Percentiles rank a stretch among this genome's conserved stretches.
These are phyloP conservation scores for Rhagonycha lutea DNA, from an alignment of 2,888 invertebrate genomes.

Conservation along the genomic window DNA sequence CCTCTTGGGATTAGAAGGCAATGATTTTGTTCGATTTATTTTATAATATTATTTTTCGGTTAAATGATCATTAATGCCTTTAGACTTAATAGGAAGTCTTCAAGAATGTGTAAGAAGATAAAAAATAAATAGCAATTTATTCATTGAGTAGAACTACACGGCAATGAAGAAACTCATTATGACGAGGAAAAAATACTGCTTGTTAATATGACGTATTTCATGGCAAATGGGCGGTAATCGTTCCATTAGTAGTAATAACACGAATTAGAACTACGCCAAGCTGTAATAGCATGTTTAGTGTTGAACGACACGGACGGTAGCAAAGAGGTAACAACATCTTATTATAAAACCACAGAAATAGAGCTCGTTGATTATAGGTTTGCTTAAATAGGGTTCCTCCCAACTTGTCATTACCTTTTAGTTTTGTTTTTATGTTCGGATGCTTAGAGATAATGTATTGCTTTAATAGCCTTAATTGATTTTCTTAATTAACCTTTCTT, in stretches of 20 bases:
- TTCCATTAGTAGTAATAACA: constrained; percentile 29
- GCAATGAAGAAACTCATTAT: not conserved
- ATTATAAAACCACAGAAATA: constrained; percentile 21
- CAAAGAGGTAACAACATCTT: constrained; percentile 19
- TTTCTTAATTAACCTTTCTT: not conserved
- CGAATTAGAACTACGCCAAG: constrained; percentile 24
- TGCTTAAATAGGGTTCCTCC: constrained; percentile 20
- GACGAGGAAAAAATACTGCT: constrained; percentile 6
- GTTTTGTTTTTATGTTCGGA: constrained; percentile 14
- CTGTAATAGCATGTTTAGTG: constrained; percentile 27
- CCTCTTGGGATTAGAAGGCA: not conserved
- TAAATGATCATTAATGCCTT: not conserved
- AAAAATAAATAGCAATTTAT: not conserved
- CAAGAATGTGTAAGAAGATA: not conserved
- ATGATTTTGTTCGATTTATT: not conserved
- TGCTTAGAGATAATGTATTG: constrained; percentile 1
- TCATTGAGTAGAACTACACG: not conserved
- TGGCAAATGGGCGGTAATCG: constrained; percentile 28
- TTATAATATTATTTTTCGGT: not conserved
- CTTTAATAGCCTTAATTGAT: not conserved
- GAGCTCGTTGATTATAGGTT: constrained; percentile 26
- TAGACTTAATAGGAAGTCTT: not conserved
- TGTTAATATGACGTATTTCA: constrained; percentile 17
- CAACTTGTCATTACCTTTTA: constrained; percentile 26
- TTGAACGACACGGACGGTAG: constrained; percentile 22